Evolutionary conservation across 2,888 invertebrate genomes (phyloP).

Genomic region (Morinoia aosen): DNA sequence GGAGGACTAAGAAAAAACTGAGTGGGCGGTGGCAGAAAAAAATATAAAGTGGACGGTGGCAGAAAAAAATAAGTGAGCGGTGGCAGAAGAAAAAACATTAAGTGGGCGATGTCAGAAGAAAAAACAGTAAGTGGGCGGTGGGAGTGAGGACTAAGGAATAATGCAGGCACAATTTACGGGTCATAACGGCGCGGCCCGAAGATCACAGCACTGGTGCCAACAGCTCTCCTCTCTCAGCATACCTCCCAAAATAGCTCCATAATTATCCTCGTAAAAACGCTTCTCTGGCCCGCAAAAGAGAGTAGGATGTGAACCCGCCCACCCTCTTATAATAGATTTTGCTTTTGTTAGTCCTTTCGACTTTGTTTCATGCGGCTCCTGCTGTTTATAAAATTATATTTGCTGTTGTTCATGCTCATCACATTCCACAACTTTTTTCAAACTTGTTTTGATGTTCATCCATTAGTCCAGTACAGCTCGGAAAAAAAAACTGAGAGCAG

Average conservation of each 20-base stretch:
- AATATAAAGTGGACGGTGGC: neutral
- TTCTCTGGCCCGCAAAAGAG: neutral
- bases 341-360: neutral
- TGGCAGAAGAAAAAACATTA: neutral
- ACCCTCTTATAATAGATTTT: neutral
- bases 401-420: too few species aligned
- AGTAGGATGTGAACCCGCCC: neutral
- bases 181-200: neutral
- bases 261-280: constrained; percentile 15
- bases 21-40: too few species aligned
- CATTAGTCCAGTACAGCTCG: too few species aligned
- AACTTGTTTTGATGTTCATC: too few species aligned
- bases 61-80: neutral
- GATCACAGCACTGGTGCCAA: neutral
- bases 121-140: neutral
- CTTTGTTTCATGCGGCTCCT: too few species aligned
- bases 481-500: too few species aligned
- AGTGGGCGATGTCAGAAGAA: neutral
- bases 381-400: too few species aligned
- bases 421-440: too few species aligned
- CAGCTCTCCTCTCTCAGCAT: neutral
- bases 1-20: too few species aligned
- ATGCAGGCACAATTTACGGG: neutral
- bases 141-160: neutral
- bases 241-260: neutral